Evolutionary conservation across 2,797 vertebrate species (phyloP).

Genomic region (Mus minutoides): DNA sequence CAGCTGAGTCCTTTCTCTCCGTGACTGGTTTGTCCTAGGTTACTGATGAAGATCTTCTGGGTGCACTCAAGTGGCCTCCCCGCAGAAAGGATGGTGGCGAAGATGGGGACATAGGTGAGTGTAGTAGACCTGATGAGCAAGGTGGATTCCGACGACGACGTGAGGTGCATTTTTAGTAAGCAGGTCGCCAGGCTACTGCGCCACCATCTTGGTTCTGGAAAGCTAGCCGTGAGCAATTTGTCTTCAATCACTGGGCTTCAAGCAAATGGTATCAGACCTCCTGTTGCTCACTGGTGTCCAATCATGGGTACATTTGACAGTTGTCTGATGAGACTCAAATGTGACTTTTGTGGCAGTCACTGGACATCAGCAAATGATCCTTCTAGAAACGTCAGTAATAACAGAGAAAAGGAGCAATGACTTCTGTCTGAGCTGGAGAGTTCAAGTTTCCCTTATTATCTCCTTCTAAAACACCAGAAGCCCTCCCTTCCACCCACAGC

Average conservation of each 20-base stretch:
- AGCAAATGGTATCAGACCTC: not conserved
- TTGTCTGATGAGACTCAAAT: constrained; percentile 1
- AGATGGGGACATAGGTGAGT: constrained; percentile 88
- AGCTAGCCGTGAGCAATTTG: not conserved
- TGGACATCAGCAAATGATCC: not conserved
- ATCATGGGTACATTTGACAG: not conserved
- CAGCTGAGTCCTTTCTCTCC: constrained; percentile 36
- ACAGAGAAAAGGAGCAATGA: not conserved
- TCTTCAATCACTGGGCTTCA: not conserved
- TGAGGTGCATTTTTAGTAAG: not conserved
- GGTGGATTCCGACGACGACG: not conserved
- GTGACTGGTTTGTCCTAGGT: constrained; percentile 84
- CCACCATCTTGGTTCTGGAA: not conserved
- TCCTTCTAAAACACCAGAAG: not conserved
- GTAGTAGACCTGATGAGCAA: not conserved
- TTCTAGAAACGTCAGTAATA: not conserved
- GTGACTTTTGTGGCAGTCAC: not conserved
- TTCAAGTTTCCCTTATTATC: not conserved
- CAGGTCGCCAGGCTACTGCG: too few species aligned
- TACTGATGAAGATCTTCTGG: constrained; percentile 86
- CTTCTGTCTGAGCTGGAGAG: not conserved
- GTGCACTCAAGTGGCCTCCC: constrained; percentile 79
- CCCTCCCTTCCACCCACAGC: not conserved
- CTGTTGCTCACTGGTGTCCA: not conserved
- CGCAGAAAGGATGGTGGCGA: constrained; percentile 77